Evolutionary conservation across 2,113 vertebrate genomes (phyloP).

Genomic region (Lycocorax pyrrhopterus): DNA sequence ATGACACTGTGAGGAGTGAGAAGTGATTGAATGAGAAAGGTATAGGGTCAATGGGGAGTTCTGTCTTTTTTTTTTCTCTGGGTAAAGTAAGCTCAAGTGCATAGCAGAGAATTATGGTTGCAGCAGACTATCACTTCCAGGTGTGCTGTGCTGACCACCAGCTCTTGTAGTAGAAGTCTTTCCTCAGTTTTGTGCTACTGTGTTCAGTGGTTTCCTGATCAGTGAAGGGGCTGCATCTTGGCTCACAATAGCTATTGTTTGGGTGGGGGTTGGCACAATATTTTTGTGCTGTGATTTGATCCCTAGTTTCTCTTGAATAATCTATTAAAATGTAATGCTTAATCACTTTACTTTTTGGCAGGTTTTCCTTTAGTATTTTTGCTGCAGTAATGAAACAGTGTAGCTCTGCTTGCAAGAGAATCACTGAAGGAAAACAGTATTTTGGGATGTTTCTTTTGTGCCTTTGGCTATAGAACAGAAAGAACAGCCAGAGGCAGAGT

Average conservation of each 20-base stretch:
- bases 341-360: not conserved
- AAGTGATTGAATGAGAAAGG: not conserved
- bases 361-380: not conserved
- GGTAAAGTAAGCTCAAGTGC: not conserved
- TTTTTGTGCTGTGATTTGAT: slow-evolving; percentile 3
- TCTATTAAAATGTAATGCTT: not conserved
- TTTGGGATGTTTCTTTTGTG: not conserved
- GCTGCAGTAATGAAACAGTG: not conserved
- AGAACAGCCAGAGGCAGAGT: not conserved
- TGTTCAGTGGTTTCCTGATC: not conserved
- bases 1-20: not conserved
- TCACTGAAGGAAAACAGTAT: not conserved
- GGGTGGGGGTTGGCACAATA: not conserved
- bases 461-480: not conserved
- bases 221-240: not conserved
- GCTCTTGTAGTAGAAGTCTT: not conserved
- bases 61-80: not conserved
- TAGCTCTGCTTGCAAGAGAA: not conserved
- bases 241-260: slow-evolving; percentile 29
- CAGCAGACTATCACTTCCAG: not conserved
- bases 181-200: not conserved
- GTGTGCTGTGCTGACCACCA: not conserved
- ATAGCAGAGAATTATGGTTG: not conserved
- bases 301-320: not conserved
- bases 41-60: not conserved